Percentiles rank a stretch among this genome's conserved stretches.
Evolutionary conservation across 2,888 invertebrate genomes (phyloP).

Genomic region (Amphipyra tragopoginis): DNA sequence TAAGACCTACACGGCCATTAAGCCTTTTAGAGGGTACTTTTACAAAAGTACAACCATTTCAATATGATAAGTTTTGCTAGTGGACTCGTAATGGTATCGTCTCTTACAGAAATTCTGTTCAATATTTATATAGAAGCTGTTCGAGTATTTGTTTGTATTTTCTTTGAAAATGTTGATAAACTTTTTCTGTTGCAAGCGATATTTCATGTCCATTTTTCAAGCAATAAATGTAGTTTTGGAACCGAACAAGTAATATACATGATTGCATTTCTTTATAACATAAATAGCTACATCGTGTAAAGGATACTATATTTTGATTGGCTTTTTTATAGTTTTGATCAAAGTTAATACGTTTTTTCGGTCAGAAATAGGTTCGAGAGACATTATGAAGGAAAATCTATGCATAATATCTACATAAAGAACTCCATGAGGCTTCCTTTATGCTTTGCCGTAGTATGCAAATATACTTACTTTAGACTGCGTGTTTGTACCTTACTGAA

Average conservation of each 20-base stretch:
- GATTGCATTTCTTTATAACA: background rate
- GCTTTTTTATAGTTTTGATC: background rate
- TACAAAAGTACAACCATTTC: background rate
- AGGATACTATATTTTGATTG: background rate
- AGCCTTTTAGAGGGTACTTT: background rate
- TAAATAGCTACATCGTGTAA: background rate
- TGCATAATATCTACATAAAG: constrained; percentile 1
- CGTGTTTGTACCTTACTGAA: too few species aligned
- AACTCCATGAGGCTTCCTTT: background rate
- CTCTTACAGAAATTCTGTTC: background rate
- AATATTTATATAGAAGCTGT: background rate
- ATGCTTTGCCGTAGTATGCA: background rate
- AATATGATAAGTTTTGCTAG: background rate
- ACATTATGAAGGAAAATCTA: background rate
- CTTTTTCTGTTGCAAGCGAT: background rate
- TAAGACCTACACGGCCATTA: background rate
- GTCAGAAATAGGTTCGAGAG: background rate
- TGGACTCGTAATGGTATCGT: background rate
- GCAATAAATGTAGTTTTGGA: background rate
- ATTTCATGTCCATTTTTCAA: background rate
- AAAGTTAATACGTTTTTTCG: background rate
- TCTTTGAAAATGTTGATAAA: background rate
- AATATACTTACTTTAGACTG: background rate
- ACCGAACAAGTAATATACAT: background rate
- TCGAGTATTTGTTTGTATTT: background rate